These are phyloP conservation scores for Parasteatoda lunata DNA, from an alignment of 2,888 invertebrate species.

Conservation along the genomic window DNA sequence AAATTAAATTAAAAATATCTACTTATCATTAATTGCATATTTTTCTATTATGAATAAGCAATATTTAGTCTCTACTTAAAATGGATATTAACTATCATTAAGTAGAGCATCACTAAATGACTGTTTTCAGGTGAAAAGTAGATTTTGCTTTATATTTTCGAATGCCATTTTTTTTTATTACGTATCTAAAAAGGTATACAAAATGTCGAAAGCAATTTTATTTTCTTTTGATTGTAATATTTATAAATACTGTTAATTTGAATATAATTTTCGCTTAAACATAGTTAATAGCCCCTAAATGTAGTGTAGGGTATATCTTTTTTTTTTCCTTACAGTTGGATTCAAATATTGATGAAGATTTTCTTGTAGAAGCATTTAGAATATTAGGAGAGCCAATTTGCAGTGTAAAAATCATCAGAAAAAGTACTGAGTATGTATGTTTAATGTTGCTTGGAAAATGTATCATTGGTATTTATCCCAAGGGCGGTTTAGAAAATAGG, in stretches of 20 bases:
- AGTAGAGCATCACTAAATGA: too few relatives aligned
- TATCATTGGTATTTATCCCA: too few relatives aligned
- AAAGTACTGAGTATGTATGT: conserved; percentile 84
- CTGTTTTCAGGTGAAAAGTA: too few relatives aligned
- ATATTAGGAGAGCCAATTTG: conserved; percentile 88
- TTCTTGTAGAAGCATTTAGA: conserved; percentile 91
- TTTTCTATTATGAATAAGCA: too few relatives aligned
- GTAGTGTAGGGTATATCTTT: too few relatives aligned
- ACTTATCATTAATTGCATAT: too few relatives aligned
- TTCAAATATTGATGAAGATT: conserved; percentile 89
- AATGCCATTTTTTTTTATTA: neutral
- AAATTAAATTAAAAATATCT: too few relatives aligned
- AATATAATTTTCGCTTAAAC: neutral
- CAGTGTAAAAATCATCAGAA: conserved; percentile 91
- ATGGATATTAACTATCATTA: too few relatives aligned
- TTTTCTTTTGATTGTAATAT: too few relatives aligned
- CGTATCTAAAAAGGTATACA: neutral
- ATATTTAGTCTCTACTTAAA: too few relatives aligned
- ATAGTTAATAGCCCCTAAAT: neutral
- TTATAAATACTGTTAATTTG: neutral
- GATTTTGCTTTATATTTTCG: neutral
- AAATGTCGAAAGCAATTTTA: neutral
- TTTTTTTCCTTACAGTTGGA: conserved; percentile 73
- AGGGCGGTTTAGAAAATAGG: too few relatives aligned
- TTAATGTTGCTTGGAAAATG: neutral